Evolutionary conservation across 2,888 invertebrate species (phyloP).

Genomic region (Ryuthela nishihirai): DNA sequence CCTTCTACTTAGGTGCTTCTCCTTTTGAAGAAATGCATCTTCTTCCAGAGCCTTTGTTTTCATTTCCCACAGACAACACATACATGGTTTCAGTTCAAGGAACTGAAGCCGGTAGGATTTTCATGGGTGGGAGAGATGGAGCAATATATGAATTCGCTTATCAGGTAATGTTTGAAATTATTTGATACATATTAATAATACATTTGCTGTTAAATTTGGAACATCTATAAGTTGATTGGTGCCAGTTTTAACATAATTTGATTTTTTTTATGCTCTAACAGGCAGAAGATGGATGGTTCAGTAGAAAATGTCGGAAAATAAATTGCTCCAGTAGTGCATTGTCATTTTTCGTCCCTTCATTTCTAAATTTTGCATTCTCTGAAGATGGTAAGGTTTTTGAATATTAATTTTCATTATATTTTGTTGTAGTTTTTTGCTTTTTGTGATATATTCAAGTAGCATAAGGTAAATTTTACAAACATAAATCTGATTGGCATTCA

Average conservation of each 20-base stretch:
- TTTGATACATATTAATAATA: too few species aligned
- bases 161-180: too few species aligned
- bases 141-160: conserved; percentile 91
- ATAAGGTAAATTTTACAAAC: too few species aligned
- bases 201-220: too few species aligned
- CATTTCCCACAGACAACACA: conserved; percentile 82
- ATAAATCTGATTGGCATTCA: too few species aligned
- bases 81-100: conserved; percentile 77
- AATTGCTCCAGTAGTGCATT: conserved; percentile 87
- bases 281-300: conserved; percentile 71
- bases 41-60: conserved; percentile 91
- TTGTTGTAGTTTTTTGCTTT: too few species aligned
- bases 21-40: conserved; percentile 68
- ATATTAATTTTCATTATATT: neutral
- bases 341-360: conserved; percentile 83
- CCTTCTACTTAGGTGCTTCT: conserved; percentile 14
- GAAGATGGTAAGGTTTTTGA: conserved; percentile 59
- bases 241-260: neutral
- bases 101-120: conserved; percentile 79
- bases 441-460: too few species aligned
- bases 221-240: neutral
- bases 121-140: conserved; percentile 92
- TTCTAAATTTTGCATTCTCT: conserved; percentile 70
- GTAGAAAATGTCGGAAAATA: conserved; percentile 81
- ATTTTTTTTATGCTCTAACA: conserved; percentile 44